A percentile compares a stretch with the other conserved stretches of the same genome.
phyloP scores from a whole-genome alignment of 2,797 vertebrate genomes.

The Phoxinus dragarum region DNA sequence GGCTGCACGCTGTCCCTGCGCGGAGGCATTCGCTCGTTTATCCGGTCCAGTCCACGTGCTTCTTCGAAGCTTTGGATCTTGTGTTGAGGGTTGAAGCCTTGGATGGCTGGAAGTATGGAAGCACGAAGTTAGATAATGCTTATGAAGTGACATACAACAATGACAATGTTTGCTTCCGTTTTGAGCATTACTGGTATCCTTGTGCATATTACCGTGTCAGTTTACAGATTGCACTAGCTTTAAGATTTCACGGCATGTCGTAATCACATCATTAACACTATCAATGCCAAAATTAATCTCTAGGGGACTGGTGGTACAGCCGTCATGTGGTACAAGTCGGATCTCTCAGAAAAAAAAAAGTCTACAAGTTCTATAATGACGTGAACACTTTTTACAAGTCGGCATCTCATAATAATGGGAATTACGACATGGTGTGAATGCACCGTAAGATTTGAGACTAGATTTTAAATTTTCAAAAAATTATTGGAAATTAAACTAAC shows the following conservation, averaged over 20 bases:
- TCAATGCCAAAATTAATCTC: neutral
- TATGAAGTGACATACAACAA: neutral
- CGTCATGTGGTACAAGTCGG: neutral
- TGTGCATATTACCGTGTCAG: neutral
- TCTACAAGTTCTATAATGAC: neutral
- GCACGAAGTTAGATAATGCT: neutral
- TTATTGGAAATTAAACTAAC: neutral
- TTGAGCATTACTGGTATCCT: neutral
- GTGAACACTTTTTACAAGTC: neutral
- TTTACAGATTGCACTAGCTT: neutral
- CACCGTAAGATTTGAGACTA: neutral
- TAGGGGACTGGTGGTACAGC: neutral
- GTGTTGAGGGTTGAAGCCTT: slow-evolving; percentile 89
- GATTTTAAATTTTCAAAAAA: no score
- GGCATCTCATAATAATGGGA: neutral
- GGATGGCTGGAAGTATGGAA: slow-evolving; percentile 79
- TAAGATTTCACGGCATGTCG: neutral
- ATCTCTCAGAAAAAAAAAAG: no score
- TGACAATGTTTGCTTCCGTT: neutral
- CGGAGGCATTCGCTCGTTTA: slow-evolving; percentile 97
- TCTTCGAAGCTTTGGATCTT: slow-evolving; percentile 98
- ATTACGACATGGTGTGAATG: neutral
- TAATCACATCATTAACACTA: neutral
- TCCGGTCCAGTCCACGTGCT: slow-evolving; percentile 92
- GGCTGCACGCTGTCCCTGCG: slow-evolving; percentile 82